Base-by-base conservation (phyloP, 2,888 invertebrate species). In the Hirtodrosophila trivittata region DNA sequence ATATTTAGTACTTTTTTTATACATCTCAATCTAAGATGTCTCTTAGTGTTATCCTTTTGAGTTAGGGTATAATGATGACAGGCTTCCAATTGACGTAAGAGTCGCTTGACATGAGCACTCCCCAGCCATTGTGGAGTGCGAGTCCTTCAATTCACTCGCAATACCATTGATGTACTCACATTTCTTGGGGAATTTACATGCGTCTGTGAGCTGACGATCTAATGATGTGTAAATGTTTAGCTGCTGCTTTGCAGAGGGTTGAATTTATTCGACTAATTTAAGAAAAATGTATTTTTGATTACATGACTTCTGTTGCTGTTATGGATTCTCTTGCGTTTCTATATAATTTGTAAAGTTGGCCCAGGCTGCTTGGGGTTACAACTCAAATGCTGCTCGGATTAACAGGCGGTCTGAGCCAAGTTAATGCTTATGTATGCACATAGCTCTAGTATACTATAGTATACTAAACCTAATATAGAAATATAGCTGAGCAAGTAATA, bases 221-320 rank as follows among this genome's bases (percentile, higher is more conserved):
- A 86, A 84, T 81, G 66, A 80, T 66, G 77, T 73, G 66, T 60
- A 66, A 86, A 80, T 80, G 60, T 18, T 62, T 57, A 47, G 55
- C 45, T 57, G 21, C 43, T 56, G 47, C 42, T 21, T 18, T 28
- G 7, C 33, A 7, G 38, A 38, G 69, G 54, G 38, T 46, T 37
- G 32, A 35, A 49, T 28, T 54, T 21, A 43, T 18, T 6, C 26
- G 47, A 33, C 56, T 63, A 69, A 73, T 71, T 82, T 57, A 41
- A 45, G 25, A 35, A 39, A 60, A 83, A 74, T 65, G 67, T 59
- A 72, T 68, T 62, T 84, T 77, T 76, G 74, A 77, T 83, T 86
- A 58, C 62, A 63, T 21, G 28, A 45, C 41, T 66, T 39, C 13
- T 32, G 12, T 3, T 55, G 13, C 32, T 30, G 4, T 25, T 39